Base-by-base conservation (phyloP, 2,888 invertebrate genomes). In the Sepiola atlantica region DNA sequence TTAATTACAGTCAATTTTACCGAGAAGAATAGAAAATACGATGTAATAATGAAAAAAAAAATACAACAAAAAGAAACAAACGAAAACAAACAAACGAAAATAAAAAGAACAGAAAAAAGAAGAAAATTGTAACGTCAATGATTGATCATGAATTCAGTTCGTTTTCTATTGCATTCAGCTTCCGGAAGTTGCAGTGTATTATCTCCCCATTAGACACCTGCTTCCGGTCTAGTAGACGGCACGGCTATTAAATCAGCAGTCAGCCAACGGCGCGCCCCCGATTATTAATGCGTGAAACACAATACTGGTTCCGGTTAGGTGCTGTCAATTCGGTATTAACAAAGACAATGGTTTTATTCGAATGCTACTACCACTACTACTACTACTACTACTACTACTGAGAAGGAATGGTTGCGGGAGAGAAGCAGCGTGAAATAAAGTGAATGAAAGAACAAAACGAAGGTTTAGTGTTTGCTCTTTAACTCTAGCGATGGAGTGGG, bases 121-220 rank as follows among this genome's bases (percentile, higher is more conserved):
- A 28, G n/a, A 77, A 77, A n/a, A 32, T 77, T n/a, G n/a, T n/a
- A 12, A 77, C n/a, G 77, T 77, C 77, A 92, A 92, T 45, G 45
- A 92, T 54, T 92, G 92, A 92, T n/a, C 92, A 18, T 92, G 92
- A 92, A 92, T 92, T 92, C 92, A 54, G 92, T 54, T 92, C 92
- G 92, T 92, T 92, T 77, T 92, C 92, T 55, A 92, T 92, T 92
- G 92, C 92, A 54, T 16, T 54, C 14, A 92, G n/a, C 54, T 92
- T 92, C 92, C 92, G 45, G 92, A 92, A 92, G 55, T 45, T 45
- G 35, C 45, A 32, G 92, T 55, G 92, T 54, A 92, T 92, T 92
- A 92, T 92, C 92, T 92, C 92, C 92, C 92, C 92, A 92, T 92
- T 92, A 92, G 92, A 92, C 92, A 92, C 92, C 92, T 92, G 92